Evolutionary conservation across 2,797 vertebrate genomes (phyloP), one percentile per base, ranked within the genome.

Genomic region (Pipistrellus nathusii): DNA sequence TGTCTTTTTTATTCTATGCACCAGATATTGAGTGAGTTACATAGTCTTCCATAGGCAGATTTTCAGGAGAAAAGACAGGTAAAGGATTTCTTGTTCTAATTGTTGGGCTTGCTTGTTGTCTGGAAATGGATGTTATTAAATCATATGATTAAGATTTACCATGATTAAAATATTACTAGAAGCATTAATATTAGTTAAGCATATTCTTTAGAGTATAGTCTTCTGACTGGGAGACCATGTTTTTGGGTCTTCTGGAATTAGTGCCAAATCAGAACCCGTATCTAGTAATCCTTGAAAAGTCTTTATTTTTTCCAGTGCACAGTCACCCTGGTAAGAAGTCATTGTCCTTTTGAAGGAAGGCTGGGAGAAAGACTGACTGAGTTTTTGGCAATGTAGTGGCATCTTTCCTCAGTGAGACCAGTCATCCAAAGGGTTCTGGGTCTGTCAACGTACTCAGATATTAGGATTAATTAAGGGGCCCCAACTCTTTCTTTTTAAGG

Each of bases 61-160:
- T 87, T 90, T 44, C n/a, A 90, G 44, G 55, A 85, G 30, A 69
- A 30, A 71, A 55, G 46, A 76, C 18, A 57, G 59, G 75, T 76
- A 57, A 89, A 87, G 64, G 13, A 69, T 69, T 41, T 84, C 41
- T 75, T 77, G 3, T 80, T 85, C 32, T 71, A 77, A 85, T n/a
- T 53, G 30, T 80, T 90, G 32, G n/a, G 66, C 57, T 77, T 80
- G 27, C 18, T 73, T 53, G n/a, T 85, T 89, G 38, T 82, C 8
- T 85, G 85, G 46, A 62, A 90, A 53, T 68, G 32, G 30, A 46
- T 78, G 51, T 83, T 89, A 90, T 51, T 94, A 93, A 83, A 94
- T 87, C 41, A 81, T 3, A 44, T 69, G 12, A 13, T 78, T 90
- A 59, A 23, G 35, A 69, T 85, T 92, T 85, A 69, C 10, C 23